phyloP scores from a whole-genome alignment of 2,113 vertebrate genomes.

The Odocoileus hemionus region DNA sequence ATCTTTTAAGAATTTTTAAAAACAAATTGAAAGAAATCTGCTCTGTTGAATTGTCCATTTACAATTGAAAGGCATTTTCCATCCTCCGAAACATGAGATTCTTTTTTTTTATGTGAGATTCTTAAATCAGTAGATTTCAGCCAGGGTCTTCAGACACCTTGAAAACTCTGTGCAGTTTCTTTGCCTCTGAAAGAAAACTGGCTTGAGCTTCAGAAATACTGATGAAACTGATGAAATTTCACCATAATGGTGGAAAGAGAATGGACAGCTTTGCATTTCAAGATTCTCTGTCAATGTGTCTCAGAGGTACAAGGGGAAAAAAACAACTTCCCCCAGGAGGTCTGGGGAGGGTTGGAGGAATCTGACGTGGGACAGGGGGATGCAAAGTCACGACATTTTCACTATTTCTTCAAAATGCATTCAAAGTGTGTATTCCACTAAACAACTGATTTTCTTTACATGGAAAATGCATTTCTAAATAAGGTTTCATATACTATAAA shows the following conservation, averaged over 20 bases:
- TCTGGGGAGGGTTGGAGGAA: background rate
- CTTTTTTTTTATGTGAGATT: background rate
- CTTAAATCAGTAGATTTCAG: background rate
- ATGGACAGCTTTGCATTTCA: background rate
- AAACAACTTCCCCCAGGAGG: background rate
- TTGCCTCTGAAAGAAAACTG: background rate
- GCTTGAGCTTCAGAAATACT: background rate
- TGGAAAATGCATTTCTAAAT: background rate
- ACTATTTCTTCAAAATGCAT: background rate
- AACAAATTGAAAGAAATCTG: background rate
- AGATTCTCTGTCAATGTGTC: background rate
- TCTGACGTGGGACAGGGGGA: rapidly evolving
- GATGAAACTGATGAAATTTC: background rate
- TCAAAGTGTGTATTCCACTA: background rate
- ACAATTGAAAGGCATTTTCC: background rate
- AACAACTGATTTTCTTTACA: background rate
- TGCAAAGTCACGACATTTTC: rapidly evolving
- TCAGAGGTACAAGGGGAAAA: background rate
- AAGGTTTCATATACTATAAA: background rate
- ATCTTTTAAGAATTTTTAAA: background rate
- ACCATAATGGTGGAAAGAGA: background rate
- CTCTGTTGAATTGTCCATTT: background rate
- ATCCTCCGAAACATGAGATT: background rate
- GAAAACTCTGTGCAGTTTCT: background rate
- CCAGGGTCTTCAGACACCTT: background rate